Evolutionary conservation across 1,140 invertebrate species (phyloP), one percentile per base, ranked within the genome.

Genomic region (Saccostrea echinata): DNA sequence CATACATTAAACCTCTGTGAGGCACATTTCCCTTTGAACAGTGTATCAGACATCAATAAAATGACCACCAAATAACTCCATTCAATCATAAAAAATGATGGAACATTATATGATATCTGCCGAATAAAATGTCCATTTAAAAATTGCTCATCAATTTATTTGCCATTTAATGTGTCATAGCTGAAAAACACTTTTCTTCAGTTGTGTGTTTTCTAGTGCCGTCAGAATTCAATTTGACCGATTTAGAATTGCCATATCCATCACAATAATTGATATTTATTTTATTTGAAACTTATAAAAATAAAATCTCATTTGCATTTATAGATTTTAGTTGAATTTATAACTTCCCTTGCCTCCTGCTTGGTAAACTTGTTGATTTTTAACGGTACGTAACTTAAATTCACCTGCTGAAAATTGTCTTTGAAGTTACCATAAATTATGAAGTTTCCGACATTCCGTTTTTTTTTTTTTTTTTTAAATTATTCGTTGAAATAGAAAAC

Each of bases 81-180:
- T 33, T 76, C 68, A 33, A 76, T 33, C 68, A 76, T 76, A 76
- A 76, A 68, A 61, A 33, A 76, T 76, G 68, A 76, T 76, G 68
- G 68, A 24, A 27, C 27, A 76, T 76, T 35, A 33, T 27, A 33
- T 18, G 24, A 33, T 76, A 27, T 30, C 68, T 76, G 68, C 27
- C 33, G 68, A 76, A 76, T 76, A 76, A 76, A 71, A 30, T 76
- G 68, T 76, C 68, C 68, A 33, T 76, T 76, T 76, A 76, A 76
- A 76, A 30, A 76, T 76, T 30, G 24, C 68, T 76, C 68, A 76
- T 76, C 68, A 30, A 76, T 76, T 30, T 76, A 76, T 76, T 76
- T 76, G 24, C 13, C 30, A 18, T 76, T 30, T 35, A 16, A 76
- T 76, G 68, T 76, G 68, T 30, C 68, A 76, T 33, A 76, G 16